A percentile compares a stretch with the other conserved stretches of the same genome.
Conservation (phyloP, 2,113 vertebrate species). For the Excalfactoria chinensis region DNA sequence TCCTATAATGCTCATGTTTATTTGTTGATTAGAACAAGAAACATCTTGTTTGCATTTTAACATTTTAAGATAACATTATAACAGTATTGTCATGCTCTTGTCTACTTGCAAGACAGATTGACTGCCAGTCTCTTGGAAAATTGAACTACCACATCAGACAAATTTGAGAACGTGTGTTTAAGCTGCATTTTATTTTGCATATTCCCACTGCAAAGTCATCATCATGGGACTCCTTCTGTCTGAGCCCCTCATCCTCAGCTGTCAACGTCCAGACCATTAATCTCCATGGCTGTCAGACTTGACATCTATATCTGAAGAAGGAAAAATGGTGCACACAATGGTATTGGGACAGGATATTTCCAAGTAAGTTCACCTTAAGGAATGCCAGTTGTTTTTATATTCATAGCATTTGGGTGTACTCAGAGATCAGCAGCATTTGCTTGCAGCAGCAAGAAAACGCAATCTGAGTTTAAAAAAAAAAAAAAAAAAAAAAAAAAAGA, state of each 20-base stretch:
- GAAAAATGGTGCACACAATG: background rate
- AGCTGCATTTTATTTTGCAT: background rate
- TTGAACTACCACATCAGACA: background rate
- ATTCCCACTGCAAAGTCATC: background rate
- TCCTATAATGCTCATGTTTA: background rate
- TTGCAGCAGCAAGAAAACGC: conserved; percentile 18
- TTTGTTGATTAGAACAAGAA: background rate
- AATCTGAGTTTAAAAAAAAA: conserved; percentile 52
- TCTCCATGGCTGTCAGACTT: background rate
- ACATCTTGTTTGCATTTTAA: background rate
- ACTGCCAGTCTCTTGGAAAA: background rate
- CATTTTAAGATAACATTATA: background rate
- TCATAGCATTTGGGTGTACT: background rate
- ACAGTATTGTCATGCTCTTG: background rate
- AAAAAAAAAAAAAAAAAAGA: conserved; percentile 18
- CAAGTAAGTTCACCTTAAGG: conserved; percentile 43
- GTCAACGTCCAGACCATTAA: conserved; percentile 29
- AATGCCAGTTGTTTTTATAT: conserved; percentile 15
- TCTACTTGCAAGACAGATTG: background rate
- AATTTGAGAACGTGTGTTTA: background rate
- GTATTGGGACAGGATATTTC: conserved; percentile 23
- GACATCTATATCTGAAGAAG: background rate
- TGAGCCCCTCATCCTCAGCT: conserved; percentile 51
- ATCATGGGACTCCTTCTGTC: conserved; percentile 4
- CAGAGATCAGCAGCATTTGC: conserved; percentile 30